A percentile compares a stretch with the other conserved stretches of the same genome.
phyloP scores from a whole-genome alignment of 2,113 vertebrate species.

The Gavialis gangeticus region DNA sequence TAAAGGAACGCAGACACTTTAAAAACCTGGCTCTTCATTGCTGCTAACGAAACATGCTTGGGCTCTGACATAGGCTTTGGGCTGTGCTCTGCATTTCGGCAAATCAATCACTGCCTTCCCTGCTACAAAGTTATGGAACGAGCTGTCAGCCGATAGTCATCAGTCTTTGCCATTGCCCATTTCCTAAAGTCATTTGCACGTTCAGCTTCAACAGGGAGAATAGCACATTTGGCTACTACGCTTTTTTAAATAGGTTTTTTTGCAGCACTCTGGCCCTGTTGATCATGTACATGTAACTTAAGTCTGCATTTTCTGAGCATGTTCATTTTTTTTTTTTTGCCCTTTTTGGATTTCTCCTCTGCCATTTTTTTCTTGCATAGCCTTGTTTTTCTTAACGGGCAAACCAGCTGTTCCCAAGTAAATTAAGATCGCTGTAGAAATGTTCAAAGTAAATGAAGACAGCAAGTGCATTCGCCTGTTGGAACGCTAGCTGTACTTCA shows the following conservation, averaged over 20 bases:
- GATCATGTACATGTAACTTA: not conserved
- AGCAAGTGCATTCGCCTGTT: conserved; percentile 14
- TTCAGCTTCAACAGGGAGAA: conserved; percentile 66
- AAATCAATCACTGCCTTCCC: conserved; percentile 75
- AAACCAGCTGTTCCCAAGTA: conserved; percentile 41
- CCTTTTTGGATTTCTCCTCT: not conserved
- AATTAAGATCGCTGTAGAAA: conserved; percentile 29
- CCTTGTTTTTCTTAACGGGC: conserved; percentile 9
- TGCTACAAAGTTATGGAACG: conserved; percentile 45
- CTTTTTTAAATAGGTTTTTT: conserved; percentile 56
- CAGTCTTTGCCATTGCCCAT: conserved; percentile 64
- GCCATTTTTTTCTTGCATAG: not conserved
- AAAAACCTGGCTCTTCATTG: conserved; percentile 21
- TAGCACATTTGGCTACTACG: conserved; percentile 63
- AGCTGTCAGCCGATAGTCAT: conserved; percentile 77
- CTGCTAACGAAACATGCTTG: conserved; percentile 30
- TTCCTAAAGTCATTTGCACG: conserved; percentile 75
- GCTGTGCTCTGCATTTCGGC: conserved; percentile 61
- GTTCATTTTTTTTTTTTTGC: not conserved
- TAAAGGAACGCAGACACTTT: not conserved
- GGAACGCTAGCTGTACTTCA: not conserved
- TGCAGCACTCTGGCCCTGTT: conserved; percentile 52
- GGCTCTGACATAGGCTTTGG: conserved; percentile 49
- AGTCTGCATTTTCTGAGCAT: conserved; percentile 25
- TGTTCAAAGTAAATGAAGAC: conserved; percentile 1